Evolutionary conservation across 2,888 invertebrate genomes (phyloP).

Genomic region (Calameuta filiformis): DNA sequence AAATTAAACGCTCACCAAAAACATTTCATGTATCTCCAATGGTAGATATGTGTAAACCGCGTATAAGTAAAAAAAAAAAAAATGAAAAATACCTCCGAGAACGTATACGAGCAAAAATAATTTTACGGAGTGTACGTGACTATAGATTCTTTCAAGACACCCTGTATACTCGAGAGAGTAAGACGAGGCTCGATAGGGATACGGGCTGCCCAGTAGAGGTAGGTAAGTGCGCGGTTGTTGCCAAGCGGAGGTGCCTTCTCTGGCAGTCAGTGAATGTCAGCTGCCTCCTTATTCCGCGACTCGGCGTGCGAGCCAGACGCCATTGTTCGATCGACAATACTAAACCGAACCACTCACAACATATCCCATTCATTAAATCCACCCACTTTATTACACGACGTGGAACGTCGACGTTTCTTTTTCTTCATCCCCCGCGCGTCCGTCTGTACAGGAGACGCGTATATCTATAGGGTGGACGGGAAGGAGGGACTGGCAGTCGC

Average conservation of each 20-base stretch:
- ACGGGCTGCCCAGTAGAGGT: neutral
- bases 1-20: no score
- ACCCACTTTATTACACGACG: conserved; percentile 50
- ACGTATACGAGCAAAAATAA: neutral
- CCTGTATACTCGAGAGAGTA: neutral
- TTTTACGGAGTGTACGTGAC: neutral
- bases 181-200: neutral
- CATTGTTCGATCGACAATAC: conserved; percentile 62
- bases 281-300: conserved; percentile 53
- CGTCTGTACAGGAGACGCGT: conserved; percentile 5
- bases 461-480: neutral
- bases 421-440: neutral
- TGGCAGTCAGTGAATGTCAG: conserved; percentile 57
- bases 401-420: conserved; percentile 3
- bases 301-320: conserved; percentile 56
- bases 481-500: neutral
- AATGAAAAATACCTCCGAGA: neutral
- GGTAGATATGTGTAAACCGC: no score
- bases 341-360: conserved; percentile 59
- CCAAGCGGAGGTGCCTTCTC: conserved; percentile 52
- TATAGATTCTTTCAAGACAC: neutral
- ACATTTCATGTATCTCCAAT: no score
- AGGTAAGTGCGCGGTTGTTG: conserved; percentile 36
- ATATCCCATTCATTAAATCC: conserved; percentile 58
- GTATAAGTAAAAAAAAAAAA: no score